Percentiles rank a stretch among this genome's conserved stretches.
Evolutionary conservation across 2,797 vertebrate species (phyloP).

Genomic region (Lacerta agilis): DNA sequence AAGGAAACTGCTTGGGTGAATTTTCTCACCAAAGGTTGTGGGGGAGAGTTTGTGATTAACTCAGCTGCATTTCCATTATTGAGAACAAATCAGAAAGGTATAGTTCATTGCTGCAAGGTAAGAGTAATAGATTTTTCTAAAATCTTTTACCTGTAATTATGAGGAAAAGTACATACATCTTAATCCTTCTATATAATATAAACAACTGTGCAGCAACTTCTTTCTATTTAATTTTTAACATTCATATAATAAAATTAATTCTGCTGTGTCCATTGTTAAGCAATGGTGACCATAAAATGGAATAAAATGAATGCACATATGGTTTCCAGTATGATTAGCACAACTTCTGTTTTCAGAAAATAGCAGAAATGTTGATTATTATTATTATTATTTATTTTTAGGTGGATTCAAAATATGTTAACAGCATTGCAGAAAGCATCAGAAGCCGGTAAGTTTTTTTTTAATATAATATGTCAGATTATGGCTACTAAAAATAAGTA

Average conservation of each 20-base stretch:
- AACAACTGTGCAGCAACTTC: background rate
- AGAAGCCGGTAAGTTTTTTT: slow-evolving; percentile 79
- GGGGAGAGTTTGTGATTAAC: slow-evolving; percentile 10
- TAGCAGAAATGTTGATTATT: slow-evolving; percentile 9
- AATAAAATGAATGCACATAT: background rate
- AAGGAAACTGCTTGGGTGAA: slow-evolving; percentile 24
- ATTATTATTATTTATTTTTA: slow-evolving; percentile 65
- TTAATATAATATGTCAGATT: background rate
- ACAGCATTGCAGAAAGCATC: slow-evolving; percentile 77
- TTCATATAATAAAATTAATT: background rate
- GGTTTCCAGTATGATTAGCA: background rate
- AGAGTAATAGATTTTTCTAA: slow-evolving; percentile 12
- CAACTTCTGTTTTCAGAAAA: slow-evolving; percentile 19
- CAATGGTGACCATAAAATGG: background rate
- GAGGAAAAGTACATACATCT: background rate
- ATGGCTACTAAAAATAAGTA: background rate
- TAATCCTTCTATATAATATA: background rate
- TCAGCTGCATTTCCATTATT: background rate
- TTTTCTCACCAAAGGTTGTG: slow-evolving; percentile 34
- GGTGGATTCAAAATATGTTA: slow-evolving; percentile 81
- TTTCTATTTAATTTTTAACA: background rate
- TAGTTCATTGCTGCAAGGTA: slow-evolving; percentile 3
- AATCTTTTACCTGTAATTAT: slow-evolving; percentile 9
- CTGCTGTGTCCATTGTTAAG: background rate
- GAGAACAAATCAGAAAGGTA: background rate